These are phyloP conservation scores for Lepidocyrtinus sp. DNA, from an alignment of 2,888 invertebrate species.

Conservation along the genomic window DNA sequence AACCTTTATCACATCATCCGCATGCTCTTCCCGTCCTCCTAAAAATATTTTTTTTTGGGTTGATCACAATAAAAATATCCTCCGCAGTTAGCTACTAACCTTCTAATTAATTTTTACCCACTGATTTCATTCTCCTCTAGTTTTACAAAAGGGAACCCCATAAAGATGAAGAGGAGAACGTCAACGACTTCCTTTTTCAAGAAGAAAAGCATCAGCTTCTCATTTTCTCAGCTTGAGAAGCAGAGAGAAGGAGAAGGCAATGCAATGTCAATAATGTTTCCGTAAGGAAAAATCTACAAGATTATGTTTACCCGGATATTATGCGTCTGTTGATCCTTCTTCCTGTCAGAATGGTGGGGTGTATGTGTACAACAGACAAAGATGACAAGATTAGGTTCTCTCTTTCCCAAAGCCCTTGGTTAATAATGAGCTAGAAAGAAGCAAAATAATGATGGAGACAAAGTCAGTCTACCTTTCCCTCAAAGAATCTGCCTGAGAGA, in stretches of 20 bases:
- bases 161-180: neutral
- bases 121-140: neutral
- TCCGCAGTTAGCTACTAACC: neutral
- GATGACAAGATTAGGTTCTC: conserved; percentile 12
- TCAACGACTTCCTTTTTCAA: neutral
- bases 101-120: conserved; percentile 43
- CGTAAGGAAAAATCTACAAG: conserved; percentile 15
- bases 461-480: conserved; percentile 2
- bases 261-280: conserved; percentile 18
- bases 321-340: conserved; percentile 14
- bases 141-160: neutral
- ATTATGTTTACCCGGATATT: conserved; percentile 18
- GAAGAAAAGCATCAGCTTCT: neutral
- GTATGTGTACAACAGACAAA: conserved; percentile 14
- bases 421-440: neutral
- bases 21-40: neutral
- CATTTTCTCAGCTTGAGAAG: no score
- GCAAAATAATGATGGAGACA: conserved; percentile 3
- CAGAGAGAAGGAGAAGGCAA: neutral
- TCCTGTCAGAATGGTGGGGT: conserved; percentile 8
- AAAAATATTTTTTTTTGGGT: conserved; percentile 6
- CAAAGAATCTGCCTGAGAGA: no score
- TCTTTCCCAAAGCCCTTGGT: neutral
- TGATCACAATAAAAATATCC: neutral
- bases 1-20: conserved; percentile 12